Percentiles rank a stretch among this genome's conserved stretches.
These are phyloP conservation scores for Xenopus petersii DNA, from an alignment of 2,797 vertebrate species.

Conservation along the genomic window DNA sequence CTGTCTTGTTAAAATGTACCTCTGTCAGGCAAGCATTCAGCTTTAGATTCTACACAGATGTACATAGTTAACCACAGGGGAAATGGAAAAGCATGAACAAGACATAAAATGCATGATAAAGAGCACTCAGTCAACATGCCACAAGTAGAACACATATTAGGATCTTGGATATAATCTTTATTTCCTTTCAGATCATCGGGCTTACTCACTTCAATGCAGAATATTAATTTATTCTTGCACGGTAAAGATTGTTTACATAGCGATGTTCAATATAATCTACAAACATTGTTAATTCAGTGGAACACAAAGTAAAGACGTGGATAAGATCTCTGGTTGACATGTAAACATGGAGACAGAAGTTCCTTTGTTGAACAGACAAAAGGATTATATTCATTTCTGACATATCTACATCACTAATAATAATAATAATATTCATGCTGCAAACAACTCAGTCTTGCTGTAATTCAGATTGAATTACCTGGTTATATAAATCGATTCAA, in stretches of 20 bases:
- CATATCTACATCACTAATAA: too few relatives aligned
- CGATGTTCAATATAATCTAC: constrained; percentile 26
- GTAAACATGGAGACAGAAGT: constrained; percentile 23
- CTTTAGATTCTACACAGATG: constrained; percentile 22
- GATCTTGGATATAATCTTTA: too few relatives aligned
- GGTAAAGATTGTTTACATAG: constrained; percentile 19
- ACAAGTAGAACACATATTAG: too few relatives aligned
- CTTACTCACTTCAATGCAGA: too few relatives aligned
- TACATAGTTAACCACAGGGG: constrained; percentile 6
- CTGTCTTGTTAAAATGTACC: constrained; percentile 40
- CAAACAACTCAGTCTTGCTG: too few relatives aligned
- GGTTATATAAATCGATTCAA: too few relatives aligned
- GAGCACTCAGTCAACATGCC: too few relatives aligned
- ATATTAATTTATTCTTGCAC: constrained; percentile 12
- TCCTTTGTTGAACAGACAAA: background rate
- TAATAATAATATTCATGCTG: too few relatives aligned
- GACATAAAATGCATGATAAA: too few relatives aligned
- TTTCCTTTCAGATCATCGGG: too few relatives aligned
- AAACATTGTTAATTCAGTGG: constrained; percentile 38
- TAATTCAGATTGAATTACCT: too few relatives aligned
- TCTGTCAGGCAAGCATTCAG: constrained; percentile 45
- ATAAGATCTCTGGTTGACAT: constrained; percentile 27
- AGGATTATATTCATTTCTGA: constrained; percentile 6
- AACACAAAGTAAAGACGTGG: constrained; percentile 21
- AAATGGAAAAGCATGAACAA: background rate